A percentile compares a stretch with the other conserved stretches of the same genome.
phyloP scores from a whole-genome alignment of 1,140 invertebrate species.

The Eriosoma lanigerum region DNA sequence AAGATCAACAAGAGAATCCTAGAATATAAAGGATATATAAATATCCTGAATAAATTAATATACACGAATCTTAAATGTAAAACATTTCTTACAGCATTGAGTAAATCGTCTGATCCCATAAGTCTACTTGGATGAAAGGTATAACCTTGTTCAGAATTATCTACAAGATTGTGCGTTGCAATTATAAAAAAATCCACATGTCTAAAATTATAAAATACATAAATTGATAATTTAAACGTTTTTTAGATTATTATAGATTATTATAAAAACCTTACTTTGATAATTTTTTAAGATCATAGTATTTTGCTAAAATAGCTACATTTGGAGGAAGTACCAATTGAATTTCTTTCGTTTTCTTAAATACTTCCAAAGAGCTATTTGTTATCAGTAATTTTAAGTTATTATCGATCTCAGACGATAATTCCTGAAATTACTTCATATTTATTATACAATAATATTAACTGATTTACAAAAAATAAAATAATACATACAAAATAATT shows the following conservation, averaged over 20 bases:
- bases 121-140: slow-evolving; percentile 75
- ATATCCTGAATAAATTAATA: neutral
- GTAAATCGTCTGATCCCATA: slow-evolving; percentile 76
- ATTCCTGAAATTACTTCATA: neutral
- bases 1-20: slow-evolving; percentile 78
- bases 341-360: slow-evolving; percentile 59
- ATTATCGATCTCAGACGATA: slow-evolving; percentile 27
- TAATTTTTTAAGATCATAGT: slow-evolving; percentile 68
- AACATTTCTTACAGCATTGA: slow-evolving; percentile 67
- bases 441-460: no score
- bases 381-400: neutral
- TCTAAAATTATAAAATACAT: slow-evolving; percentile 56
- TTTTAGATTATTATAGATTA: slow-evolving; percentile 1
- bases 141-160: slow-evolving; percentile 63
- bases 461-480: no score
- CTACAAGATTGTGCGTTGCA: slow-evolving; percentile 70
- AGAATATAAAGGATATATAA: slow-evolving; percentile 53
- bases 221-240: neutral
- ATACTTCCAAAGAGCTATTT: neutral
- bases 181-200: slow-evolving; percentile 68
- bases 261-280: slow-evolving; percentile 60
- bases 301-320: slow-evolving; percentile 68
- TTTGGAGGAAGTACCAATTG: slow-evolving; percentile 65
- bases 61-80: neutral
- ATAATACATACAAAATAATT: no score